Evolutionary conservation across 2,797 vertebrate genomes (phyloP).

Genomic region (Amniataba percoides): DNA sequence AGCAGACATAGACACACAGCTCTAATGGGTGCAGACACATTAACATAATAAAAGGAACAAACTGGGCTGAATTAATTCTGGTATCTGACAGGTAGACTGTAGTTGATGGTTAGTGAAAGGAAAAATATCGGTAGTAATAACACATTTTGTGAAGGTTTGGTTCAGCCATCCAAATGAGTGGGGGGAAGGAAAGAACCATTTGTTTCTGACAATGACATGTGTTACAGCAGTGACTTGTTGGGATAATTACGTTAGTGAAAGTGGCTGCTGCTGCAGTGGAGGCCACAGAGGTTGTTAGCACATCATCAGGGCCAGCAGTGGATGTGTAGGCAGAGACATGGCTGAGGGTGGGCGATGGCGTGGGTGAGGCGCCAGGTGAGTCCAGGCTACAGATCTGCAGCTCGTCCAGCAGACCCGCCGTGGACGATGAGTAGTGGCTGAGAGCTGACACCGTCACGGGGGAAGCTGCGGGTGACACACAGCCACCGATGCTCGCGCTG

Average conservation of each 20-base stretch:
- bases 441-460: conserved; percentile 88
- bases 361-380: conserved; percentile 87
- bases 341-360: conserved; percentile 92
- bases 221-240: conserved; percentile 73
- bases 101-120: conserved; percentile 68
- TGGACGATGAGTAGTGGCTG: conserved; percentile 91
- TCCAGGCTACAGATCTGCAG: conserved; percentile 90
- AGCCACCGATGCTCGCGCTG: conserved; percentile 50
- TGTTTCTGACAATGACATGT: conserved; percentile 60
- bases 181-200: conserved; percentile 25
- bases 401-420: conserved; percentile 89
- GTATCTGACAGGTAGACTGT: conserved; percentile 40
- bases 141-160: conserved; percentile 45
- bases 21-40: conserved; percentile 43
- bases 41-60: conserved; percentile 41
- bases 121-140: conserved; percentile 43
- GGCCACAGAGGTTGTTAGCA: conserved; percentile 78
- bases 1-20: conserved; percentile 38
- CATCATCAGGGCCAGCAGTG: conserved; percentile 76
- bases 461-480: conserved; percentile 78
- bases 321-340: conserved; percentile 87
- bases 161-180: conserved; percentile 60
- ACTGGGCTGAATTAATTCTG: conserved; percentile 30
- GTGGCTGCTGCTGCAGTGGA: conserved; percentile 85
- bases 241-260: conserved; percentile 92